phyloP scores from a whole-genome alignment of 2,113 vertebrate species.

The Anthoscopus minutus region DNA sequence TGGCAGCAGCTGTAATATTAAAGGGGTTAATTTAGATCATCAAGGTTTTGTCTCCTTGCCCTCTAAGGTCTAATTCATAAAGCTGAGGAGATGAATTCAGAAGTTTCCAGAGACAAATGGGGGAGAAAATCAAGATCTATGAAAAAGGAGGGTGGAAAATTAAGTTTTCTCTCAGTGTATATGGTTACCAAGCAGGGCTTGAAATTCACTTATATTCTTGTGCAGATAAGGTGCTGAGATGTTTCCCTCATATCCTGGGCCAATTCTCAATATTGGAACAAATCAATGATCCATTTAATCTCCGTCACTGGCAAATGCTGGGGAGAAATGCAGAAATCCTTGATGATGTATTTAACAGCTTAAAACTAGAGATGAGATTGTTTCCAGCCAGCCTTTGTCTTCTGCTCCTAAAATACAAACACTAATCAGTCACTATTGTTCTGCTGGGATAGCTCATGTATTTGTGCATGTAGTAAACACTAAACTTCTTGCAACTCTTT shows the following conservation, averaged over 20 bases:
- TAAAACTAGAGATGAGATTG: neutral
- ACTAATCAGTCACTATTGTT: neutral
- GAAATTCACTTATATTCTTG: slow-evolving; percentile 34
- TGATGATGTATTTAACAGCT: neutral
- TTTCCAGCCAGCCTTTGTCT: neutral
- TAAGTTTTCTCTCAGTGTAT: slow-evolving; percentile 44
- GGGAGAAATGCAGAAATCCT: neutral
- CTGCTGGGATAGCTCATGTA: neutral
- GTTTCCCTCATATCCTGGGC: neutral
- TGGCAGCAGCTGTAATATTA: slow-evolving; percentile 26
- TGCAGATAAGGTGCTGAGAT: slow-evolving; percentile 28
- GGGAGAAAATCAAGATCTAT: slow-evolving; percentile 50
- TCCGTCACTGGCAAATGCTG: neutral
- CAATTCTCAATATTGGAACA: neutral
- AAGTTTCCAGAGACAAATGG: slow-evolving; percentile 49
- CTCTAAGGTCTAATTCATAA: slow-evolving; percentile 53
- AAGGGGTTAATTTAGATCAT: slow-evolving; percentile 51
- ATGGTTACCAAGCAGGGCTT: slow-evolving; percentile 47
- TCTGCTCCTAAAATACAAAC: neutral
- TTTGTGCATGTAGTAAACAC: neutral
- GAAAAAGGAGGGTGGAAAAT: slow-evolving; percentile 45
- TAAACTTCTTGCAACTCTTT: neutral
- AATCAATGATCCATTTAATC: neutral
- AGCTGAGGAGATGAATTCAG: slow-evolving; percentile 47
- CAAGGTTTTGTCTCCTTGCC: slow-evolving; percentile 35